Conservation (phyloP, 2,888 invertebrate species). For the Falcaria lacertinaria region DNA sequence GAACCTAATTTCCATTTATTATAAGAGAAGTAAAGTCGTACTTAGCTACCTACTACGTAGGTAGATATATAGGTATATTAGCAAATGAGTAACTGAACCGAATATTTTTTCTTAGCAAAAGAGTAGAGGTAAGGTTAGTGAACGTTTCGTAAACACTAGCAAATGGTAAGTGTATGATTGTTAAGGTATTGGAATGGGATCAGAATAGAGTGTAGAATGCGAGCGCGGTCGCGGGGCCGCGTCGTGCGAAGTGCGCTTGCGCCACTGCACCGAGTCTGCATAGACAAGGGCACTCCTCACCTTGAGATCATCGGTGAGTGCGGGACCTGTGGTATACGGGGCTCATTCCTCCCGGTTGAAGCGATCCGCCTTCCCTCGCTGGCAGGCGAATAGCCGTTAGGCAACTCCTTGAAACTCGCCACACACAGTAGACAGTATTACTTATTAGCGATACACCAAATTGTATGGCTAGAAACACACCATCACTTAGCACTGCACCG, state of each 20-base stretch:
- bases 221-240: slow-evolving; percentile 55
- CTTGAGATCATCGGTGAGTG: slow-evolving; percentile 79
- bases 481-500: slow-evolving; percentile 73
- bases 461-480: slow-evolving; percentile 77
- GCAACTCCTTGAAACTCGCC: slow-evolving; percentile 62
- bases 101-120: slow-evolving; percentile 6
- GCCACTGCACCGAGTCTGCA: slow-evolving; percentile 38
- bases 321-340: slow-evolving; percentile 69
- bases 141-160: slow-evolving; percentile 29
- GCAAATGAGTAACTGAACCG: too few relatives aligned
- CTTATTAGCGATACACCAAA: slow-evolving; percentile 74
- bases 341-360: slow-evolving; percentile 77
- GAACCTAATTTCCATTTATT: too few relatives aligned
- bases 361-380: slow-evolving; percentile 72
- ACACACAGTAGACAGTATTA: slow-evolving; percentile 59
- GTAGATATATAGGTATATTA: too few relatives aligned
- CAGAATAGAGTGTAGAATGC: slow-evolving; percentile 58
- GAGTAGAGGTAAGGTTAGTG: slow-evolving; percentile 26
- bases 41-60: too few relatives aligned
- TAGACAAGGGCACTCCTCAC: slow-evolving; percentile 48
- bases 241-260: slow-evolving; percentile 57
- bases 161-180: slow-evolving; percentile 24
- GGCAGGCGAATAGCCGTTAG: slow-evolving; percentile 73
- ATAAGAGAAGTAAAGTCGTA: too few relatives aligned
- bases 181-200: slow-evolving; percentile 51